Conservation (phyloP, 2,797 vertebrate species). For the Rhodeus uyekii region DNA sequence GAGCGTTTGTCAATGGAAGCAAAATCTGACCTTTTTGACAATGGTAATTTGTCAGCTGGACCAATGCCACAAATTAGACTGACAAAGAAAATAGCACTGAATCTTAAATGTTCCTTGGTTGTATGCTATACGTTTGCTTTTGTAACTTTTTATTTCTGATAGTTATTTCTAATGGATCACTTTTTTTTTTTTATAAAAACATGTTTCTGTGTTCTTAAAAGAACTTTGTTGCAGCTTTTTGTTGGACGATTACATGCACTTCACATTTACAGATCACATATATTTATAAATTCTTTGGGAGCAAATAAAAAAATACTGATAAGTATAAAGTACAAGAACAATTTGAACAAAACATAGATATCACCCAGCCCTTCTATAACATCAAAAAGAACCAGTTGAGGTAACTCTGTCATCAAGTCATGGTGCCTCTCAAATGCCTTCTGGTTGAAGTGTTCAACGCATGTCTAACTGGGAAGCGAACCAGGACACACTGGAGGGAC, state of each 20-base stretch:
- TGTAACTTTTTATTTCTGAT: background rate
- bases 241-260: background rate
- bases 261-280: background rate
- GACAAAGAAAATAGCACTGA: background rate
- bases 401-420: background rate
- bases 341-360: background rate
- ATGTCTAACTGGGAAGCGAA: background rate
- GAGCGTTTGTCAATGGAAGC: constrained; percentile 1
- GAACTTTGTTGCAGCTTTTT: background rate
- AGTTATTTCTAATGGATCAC: background rate
- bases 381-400: background rate
- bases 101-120: background rate
- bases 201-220: background rate
- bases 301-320: too few species aligned
- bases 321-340: background rate
- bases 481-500: background rate
- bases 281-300: too few species aligned
- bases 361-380: background rate
- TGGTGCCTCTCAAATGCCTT: background rate
- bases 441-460: background rate
- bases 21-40: background rate
- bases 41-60: background rate
- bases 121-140: background rate
- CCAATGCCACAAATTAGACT: background rate
- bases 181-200: background rate